Evolutionary conservation across 2,888 invertebrate genomes (phyloP), one percentile per base, ranked within the genome.

Genomic region (Standfussiana lucernea): DNA sequence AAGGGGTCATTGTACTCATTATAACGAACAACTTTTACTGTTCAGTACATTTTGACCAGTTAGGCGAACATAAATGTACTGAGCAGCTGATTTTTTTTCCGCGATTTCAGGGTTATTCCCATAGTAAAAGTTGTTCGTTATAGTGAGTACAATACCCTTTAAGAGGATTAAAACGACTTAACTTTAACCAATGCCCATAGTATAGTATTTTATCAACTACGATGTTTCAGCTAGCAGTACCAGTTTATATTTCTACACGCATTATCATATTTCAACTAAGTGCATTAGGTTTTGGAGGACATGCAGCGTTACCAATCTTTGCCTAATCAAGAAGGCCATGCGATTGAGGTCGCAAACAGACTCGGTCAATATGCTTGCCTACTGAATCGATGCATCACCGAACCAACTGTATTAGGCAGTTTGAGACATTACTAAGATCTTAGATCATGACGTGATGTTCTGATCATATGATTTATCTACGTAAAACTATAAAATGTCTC

Each of bases 221-320:
- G 10, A n/a, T 28, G 10, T 59, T 70, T 42, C 32, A 42, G 21
- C 45, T 18, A 24, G 15, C 35, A 42, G 10, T 42, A 13, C 18
- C 5, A 5, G 42, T 69, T 37, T 35, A 35, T 11, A 24, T 79
- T 79, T 42, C 50, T 50, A 61, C 61, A 69, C 71, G 37, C 72
- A 45, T 32, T 70, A 79, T 42, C 42, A 45, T 72, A 59, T 45
- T 75, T 69, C 68, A 65, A 61, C 21, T 47, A 79, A 75, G 18
- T 80, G 75, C 59, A 50, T 47, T 67, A 35, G 45, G 28, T 64
- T 59, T 80, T 80, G 28, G 70, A 81, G 56, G 70, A 62, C 74
- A 62, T 74, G 32, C 37, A 56, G 67, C 72, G 24, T 66, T 85
- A 61, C 69, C 81, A 81, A 83, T 75, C 37, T 85, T 84, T 84